phyloP scores from a whole-genome alignment of 2,797 vertebrate genomes.

The Rhinichthys osculus region DNA sequence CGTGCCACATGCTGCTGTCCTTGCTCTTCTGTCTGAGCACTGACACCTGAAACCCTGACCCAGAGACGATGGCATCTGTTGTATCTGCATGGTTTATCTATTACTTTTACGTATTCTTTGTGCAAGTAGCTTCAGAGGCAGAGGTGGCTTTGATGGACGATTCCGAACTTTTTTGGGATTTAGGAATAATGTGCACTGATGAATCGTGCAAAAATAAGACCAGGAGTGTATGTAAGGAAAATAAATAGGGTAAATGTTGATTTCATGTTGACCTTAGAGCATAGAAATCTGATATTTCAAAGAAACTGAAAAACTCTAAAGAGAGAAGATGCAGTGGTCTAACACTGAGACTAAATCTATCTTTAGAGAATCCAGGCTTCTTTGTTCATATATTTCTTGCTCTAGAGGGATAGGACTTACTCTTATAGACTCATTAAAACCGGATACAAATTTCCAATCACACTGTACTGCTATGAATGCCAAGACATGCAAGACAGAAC shows the following conservation, averaged over 20 bases:
- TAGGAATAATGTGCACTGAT: neutral
- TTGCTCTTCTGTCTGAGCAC: conserved; percentile 14
- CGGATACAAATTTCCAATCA: conserved; percentile 22
- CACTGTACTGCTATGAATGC: neutral
- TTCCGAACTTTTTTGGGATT: neutral
- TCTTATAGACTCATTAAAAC: conserved; percentile 50
- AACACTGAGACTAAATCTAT: neutral
- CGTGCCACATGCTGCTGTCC: conserved; percentile 53
- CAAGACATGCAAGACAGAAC: conserved; percentile 34
- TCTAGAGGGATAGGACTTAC: neutral
- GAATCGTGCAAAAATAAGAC: neutral
- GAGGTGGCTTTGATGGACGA: neutral
- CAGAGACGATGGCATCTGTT: conserved; percentile 15
- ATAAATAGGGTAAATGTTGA: neutral
- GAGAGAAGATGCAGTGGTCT: neutral
- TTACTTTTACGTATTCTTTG: neutral
- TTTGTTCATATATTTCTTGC: neutral
- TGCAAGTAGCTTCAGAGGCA: neutral
- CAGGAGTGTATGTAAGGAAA: neutral
- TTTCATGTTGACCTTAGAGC: neutral
- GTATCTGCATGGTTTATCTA: conserved; percentile 22
- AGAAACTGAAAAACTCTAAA: conserved; percentile 1
- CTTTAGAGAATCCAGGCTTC: neutral
- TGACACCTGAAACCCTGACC: conserved; percentile 15
- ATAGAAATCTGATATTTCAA: neutral